Conservation (phyloP, 2,888 invertebrate genomes). For the Lasius platythorax region DNA sequence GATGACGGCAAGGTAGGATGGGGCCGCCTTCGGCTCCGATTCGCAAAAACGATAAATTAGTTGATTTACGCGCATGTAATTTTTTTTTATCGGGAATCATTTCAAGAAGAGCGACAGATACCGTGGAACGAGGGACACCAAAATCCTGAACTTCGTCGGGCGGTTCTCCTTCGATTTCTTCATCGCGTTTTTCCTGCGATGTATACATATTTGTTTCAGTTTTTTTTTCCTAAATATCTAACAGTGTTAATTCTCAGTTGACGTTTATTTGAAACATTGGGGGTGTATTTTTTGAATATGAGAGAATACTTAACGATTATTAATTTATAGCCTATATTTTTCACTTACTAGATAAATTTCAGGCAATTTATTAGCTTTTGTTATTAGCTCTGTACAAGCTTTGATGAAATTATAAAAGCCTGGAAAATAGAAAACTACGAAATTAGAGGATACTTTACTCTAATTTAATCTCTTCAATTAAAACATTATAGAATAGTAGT, state of each 20-base stretch:
- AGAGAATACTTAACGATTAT: not conserved
- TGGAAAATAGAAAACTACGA: not conserved
- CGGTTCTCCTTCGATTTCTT: conserved; percentile 25
- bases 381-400: not conserved
- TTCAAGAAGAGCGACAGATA: conserved; percentile 37
- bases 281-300: not conserved
- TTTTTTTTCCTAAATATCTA: not conserved
- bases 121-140: conserved; percentile 44
- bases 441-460: not conserved
- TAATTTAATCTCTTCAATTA: not conserved
- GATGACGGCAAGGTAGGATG: conserved; percentile 41
- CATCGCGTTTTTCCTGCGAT: not conserved
- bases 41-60: conserved; percentile 85
- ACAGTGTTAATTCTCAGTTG: not conserved
- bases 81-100: conserved; percentile 72
- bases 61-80: conserved; percentile 82
- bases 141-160: conserved; percentile 36
- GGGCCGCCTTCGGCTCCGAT: conserved; percentile 77
- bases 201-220: not conserved
- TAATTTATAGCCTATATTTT: not conserved
- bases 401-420: not conserved
- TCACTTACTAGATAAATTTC: not conserved
- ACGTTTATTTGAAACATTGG: not conserved
- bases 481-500: not conserved
- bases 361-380: no score